Conservation (phyloP, 1,140 invertebrate genomes). For the Heliconius melpomene region DNA sequence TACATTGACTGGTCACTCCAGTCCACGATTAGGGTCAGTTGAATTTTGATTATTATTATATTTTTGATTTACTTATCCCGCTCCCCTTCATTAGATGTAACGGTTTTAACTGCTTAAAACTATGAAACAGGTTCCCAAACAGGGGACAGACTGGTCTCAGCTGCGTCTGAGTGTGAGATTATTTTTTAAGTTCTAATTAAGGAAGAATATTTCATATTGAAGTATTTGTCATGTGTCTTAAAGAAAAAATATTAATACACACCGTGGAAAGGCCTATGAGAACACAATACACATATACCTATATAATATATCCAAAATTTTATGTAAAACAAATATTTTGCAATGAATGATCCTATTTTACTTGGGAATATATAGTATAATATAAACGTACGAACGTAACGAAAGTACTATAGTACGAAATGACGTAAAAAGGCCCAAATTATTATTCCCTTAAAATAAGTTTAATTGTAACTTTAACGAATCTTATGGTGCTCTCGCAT, state of each 20-base stretch:
- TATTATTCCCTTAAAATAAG: constrained; percentile 30
- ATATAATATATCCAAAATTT: no score
- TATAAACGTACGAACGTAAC: no score
- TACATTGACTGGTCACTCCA: constrained; percentile 71
- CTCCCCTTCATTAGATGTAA: constrained; percentile 80
- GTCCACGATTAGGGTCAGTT: constrained; percentile 70
- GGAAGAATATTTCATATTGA: neutral
- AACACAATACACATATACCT: no score
- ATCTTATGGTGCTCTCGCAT: constrained; percentile 52
- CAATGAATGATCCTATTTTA: no score
- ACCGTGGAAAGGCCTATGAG: no score
- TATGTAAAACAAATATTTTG: no score
- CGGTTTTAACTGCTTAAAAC: constrained; percentile 80
- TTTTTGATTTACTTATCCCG: constrained; percentile 68
- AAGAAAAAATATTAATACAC: no score
- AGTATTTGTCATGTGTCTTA: no score
- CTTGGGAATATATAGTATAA: neutral
- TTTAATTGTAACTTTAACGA: constrained; percentile 69
- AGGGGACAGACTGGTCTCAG: constrained; percentile 69
- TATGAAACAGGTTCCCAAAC: constrained; percentile 74
- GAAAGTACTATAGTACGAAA: neutral
- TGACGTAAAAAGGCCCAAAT: neutral
- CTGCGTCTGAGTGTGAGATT: constrained; percentile 44
- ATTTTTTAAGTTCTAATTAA: constrained; percentile 31
- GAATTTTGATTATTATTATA: constrained; percentile 72